These are phyloP conservation scores for Aethes cnicana DNA, from an alignment of 2,888 invertebrate species.

Conservation along the genomic window DNA sequence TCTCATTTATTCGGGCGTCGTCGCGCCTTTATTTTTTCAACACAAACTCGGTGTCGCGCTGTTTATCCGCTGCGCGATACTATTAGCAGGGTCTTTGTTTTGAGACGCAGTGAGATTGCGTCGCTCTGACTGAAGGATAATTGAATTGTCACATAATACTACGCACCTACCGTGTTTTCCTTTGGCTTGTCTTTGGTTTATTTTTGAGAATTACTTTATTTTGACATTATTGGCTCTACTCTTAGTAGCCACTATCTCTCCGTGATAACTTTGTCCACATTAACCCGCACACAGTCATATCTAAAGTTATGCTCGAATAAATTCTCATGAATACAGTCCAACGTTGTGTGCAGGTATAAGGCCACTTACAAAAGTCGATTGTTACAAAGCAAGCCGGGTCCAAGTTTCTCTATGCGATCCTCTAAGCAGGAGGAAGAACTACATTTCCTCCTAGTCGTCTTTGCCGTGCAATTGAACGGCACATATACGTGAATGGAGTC, in stretches of 20 bases:
- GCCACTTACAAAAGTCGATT: conserved; percentile 49
- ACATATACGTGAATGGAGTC: conserved; percentile 23
- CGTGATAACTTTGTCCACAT: too few relatives aligned
- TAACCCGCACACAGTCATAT: too few relatives aligned
- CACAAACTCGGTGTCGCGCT: conserved; percentile 71
- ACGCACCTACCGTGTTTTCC: conserved; percentile 43
- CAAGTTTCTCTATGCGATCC: conserved; percentile 51
- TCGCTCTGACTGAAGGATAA: conserved; percentile 66
- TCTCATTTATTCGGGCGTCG: conserved; percentile 81
- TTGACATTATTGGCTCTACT: too few relatives aligned
- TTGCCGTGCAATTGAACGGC: conserved; percentile 51
- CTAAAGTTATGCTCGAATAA: neutral
- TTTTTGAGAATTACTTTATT: conserved; percentile 2
- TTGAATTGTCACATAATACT: conserved; percentile 66
- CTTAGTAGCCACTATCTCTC: too few relatives aligned
- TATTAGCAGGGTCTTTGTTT: conserved; percentile 77
- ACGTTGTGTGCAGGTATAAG: conserved; percentile 44
- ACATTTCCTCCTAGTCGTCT: conserved; percentile 49
- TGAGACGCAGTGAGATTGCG: conserved; percentile 69
- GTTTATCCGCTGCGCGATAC: conserved; percentile 72
- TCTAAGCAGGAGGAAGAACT: conserved; percentile 48
- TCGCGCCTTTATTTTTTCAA: conserved; percentile 80
- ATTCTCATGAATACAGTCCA: conserved; percentile 32
- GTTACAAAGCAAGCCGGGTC: conserved; percentile 52
- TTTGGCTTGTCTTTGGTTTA: conserved; percentile 33